Conservation (phyloP, 2,113 vertebrate species). For the Ginglymostoma cirratum region DNA sequence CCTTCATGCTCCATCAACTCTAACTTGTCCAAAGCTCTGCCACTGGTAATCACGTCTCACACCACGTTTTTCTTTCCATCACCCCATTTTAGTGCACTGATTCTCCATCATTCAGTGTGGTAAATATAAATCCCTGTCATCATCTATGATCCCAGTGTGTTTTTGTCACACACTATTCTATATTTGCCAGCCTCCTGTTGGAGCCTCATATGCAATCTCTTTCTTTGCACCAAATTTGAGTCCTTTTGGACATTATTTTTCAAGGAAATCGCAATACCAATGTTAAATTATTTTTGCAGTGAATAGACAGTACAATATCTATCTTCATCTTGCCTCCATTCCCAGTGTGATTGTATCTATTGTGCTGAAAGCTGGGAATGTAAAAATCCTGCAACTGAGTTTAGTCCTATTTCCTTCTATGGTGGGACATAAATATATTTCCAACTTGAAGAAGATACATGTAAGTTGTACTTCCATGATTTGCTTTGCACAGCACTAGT, state of each 20-base stretch:
- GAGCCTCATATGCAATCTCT: not conserved
- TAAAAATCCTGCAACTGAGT: not conserved
- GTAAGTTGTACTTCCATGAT: not conserved
- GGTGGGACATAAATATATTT: not conserved
- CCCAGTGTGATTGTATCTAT: not conserved
- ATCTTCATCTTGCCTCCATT: not conserved
- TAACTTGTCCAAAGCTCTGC: not conserved
- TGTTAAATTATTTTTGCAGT: not conserved
- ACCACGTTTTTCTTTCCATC: too few species aligned
- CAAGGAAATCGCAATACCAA: not conserved
- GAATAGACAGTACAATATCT: not conserved
- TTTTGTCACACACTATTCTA: not conserved
- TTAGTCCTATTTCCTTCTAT: not conserved
- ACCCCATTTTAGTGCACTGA: not conserved
- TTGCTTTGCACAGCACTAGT: not conserved
- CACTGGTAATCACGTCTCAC: not conserved
- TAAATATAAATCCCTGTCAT: not conserved
- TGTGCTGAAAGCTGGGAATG: too few species aligned
- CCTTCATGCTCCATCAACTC: not conserved
- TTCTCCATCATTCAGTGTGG: not conserved
- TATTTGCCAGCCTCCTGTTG: not conserved
- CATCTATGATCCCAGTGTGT: not conserved
- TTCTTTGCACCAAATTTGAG: not conserved
- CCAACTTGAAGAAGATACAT: not conserved
- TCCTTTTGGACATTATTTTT: not conserved